Evolutionary conservation across 2,113 vertebrate species (phyloP).

Genomic region (Nothobranchius furzeri): DNA sequence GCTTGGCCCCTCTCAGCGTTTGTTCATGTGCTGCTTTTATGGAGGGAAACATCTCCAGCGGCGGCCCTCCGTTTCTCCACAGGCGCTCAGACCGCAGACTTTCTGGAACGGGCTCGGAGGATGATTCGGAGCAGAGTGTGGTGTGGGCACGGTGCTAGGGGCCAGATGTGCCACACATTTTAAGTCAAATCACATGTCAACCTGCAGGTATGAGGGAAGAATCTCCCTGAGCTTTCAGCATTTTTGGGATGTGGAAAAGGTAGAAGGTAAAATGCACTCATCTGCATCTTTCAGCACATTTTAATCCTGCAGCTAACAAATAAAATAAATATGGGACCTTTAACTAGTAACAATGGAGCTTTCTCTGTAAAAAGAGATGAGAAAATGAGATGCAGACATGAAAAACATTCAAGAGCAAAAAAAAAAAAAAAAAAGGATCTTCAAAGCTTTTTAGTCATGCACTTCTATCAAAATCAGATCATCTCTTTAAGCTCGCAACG

Average conservation of each 20-base stretch:
- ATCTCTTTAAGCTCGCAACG: neutral
- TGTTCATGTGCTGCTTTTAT: constrained; percentile 70
- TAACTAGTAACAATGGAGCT: neutral
- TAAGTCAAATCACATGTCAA: neutral
- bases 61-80: constrained; percentile 74
- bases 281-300: no score
- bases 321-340: neutral
- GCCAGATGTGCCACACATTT: constrained; percentile 4
- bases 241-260: neutral
- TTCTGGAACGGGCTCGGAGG: constrained; percentile 45
- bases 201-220: neutral
- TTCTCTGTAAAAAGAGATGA: neutral
- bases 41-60: constrained; percentile 72
- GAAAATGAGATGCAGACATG: neutral
- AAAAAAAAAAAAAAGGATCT: neutral
- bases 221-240: neutral
- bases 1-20: constrained; percentile 54
- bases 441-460: neutral
- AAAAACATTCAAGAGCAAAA: neutral
- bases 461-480: neutral
- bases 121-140: neutral
- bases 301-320: neutral
- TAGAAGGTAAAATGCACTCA: no score
- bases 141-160: neutral
- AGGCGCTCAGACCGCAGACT: constrained; percentile 72